phyloP scores from a whole-genome alignment of 2,797 vertebrate species.

The Trachurus trachurus region DNA sequence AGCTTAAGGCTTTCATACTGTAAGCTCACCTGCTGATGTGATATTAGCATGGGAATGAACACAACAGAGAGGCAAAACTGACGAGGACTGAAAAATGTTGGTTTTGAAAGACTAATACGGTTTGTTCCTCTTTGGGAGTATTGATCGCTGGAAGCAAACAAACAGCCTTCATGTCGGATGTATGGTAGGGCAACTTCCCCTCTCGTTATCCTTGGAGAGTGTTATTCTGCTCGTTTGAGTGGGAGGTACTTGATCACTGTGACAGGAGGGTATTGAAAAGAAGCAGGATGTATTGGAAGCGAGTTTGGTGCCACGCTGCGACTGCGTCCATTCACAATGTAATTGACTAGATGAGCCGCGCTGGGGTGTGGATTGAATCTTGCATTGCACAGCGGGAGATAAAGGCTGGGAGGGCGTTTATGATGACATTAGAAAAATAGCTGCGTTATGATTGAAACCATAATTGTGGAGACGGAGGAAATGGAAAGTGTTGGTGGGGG shows the following conservation, averaged over 20 bases:
- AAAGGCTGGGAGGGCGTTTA: slow-evolving; percentile 38
- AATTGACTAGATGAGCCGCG: slow-evolving; percentile 41
- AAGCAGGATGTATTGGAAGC: slow-evolving; percentile 39
- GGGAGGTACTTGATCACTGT: slow-evolving; percentile 44
- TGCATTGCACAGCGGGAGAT: slow-evolving; percentile 22
- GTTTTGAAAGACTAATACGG: slow-evolving; percentile 46
- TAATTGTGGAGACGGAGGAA: slow-evolving; percentile 33
- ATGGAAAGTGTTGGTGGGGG: slow-evolving; percentile 28
- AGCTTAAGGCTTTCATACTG: slow-evolving; percentile 13
- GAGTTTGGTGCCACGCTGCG: slow-evolving; percentile 21
- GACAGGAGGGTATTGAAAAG: slow-evolving; percentile 35
- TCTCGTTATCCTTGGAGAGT: slow-evolving; percentile 23
- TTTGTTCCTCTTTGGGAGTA: slow-evolving; percentile 41
- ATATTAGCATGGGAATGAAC: slow-evolving; percentile 1
- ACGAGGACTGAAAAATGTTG: slow-evolving; percentile 6
- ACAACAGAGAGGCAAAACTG: neutral
- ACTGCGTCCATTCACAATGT: slow-evolving; percentile 37
- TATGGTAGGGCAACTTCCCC: slow-evolving; percentile 45
- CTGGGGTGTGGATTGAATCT: slow-evolving; percentile 25
- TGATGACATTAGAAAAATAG: slow-evolving; percentile 38
- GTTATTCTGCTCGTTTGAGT: slow-evolving; percentile 36
- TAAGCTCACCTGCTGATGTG: neutral
- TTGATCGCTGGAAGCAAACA: slow-evolving; percentile 60
- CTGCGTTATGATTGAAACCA: slow-evolving; percentile 35
- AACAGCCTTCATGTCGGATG: slow-evolving; percentile 41